Conservation (phyloP, 2,797 vertebrate species). For the Poecilia gillii region DNA sequence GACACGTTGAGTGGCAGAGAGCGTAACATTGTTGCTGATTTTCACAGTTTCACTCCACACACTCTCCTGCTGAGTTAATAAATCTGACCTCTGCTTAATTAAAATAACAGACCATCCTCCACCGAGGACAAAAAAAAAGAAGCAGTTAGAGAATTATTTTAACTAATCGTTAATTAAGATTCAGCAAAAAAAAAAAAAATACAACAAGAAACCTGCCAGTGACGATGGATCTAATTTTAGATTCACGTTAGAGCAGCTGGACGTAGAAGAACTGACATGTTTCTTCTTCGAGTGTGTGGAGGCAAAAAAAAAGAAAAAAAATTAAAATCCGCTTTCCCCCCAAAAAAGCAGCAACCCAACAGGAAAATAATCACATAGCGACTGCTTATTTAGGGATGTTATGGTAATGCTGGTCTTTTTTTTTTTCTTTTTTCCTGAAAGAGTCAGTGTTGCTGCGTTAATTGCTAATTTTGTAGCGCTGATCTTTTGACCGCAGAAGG, state of each 20-base stretch:
- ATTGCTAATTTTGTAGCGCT: conserved; percentile 75
- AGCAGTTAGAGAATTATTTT: conserved; percentile 80
- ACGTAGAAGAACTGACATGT: conserved; percentile 15
- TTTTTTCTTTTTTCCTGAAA: conserved; percentile 2
- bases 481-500: conserved; percentile 73
- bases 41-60: conserved; percentile 70
- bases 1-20: conserved; percentile 50
- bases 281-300: conserved; percentile 3
- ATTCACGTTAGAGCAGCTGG: conserved; percentile 44
- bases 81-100: conserved; percentile 86
- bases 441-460: conserved; percentile 61
- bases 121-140: conserved; percentile 61
- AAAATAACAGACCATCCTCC: conserved; percentile 83
- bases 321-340: no score
- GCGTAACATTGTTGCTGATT: conserved; percentile 66
- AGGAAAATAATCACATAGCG: conserved; percentile 64
- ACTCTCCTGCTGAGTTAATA: conserved; percentile 82
- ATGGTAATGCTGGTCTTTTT: conserved; percentile 29
- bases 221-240: conserved; percentile 75
- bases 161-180: conserved; percentile 83
- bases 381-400: conserved; percentile 58
- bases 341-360: conserved; percentile 38
- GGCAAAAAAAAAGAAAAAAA: no score
- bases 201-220: conserved; percentile 74
- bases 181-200: conserved; percentile 51